Evolutionary conservation across 2,888 invertebrate genomes (phyloP), one percentile per base, ranked within the genome.

Genomic region (Auanema freiburgensis): DNA sequence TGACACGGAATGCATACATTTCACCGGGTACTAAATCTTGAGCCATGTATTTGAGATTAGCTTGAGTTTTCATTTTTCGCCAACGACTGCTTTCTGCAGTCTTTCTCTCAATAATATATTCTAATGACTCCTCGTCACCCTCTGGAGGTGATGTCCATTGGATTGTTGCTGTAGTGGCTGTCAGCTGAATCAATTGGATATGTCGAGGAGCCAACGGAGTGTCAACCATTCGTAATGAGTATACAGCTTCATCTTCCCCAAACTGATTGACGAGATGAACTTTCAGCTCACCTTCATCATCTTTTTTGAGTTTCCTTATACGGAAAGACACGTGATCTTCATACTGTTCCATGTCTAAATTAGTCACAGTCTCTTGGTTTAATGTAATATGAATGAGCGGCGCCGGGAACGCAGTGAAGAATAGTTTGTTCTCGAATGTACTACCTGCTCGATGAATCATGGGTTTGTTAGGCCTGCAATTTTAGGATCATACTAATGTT

Each of bases 1-100:
- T 59, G 12, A 76, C 53, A 21, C 76, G 64, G 71, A 76, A 76
- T 0, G 76, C 71, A 25, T 76, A 76, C 44, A 74, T 63, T 55
- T 76, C 76, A 25, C 71, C 69, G 2, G 76, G 72, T 3, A 76
- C 67, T 8, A 76, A 63, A 11, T 76, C 73, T 2, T 65, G 59
- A 6, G 70, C 68, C 12, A 65, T 69, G 63, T 57, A 72, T 1
- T 18, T 62, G 23, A 57, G 54, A 16, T 70, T 65, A 4, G 65
- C 57, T 10, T 65, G 57, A 41, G 65, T 65, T 14, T 54, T 65
- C 49, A 68, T 58, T 57, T 72, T 68, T 42, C 76, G 61, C 76
- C 76, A 76, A 57, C 76, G 44, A 1, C 68, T 57, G 51, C 72
- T 72, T 21, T 76, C 76, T 8, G 65, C 64, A 1, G 72, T 72